Conservation (phyloP, 1,140 invertebrate species). For the Meloidogyne exigua region DNA sequence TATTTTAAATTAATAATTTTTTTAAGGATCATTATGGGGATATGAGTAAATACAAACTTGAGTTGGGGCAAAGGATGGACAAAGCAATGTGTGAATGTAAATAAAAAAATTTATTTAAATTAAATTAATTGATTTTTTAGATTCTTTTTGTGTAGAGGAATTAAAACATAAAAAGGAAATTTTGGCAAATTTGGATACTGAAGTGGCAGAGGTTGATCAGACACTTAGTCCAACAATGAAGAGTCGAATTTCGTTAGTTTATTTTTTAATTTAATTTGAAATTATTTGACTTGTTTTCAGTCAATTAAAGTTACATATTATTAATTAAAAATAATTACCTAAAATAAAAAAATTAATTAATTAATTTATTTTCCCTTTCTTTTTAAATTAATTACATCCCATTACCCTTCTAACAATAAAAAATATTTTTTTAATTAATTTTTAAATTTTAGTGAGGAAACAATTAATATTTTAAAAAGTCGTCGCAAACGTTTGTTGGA, state of each 20-base stretch:
- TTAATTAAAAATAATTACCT: no score
- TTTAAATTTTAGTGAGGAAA: background rate
- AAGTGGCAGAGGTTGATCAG: background rate
- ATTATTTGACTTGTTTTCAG: no score
- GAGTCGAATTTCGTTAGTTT: background rate
- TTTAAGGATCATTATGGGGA: background rate
- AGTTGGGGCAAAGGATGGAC: background rate
- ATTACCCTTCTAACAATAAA: no score
- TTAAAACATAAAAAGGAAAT: background rate
- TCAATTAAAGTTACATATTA: no score
- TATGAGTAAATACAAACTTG: background rate
- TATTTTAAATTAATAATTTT: no score
- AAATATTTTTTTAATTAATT: background rate
- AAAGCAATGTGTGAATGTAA: background rate
- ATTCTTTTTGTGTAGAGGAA: background rate
- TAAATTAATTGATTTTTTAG: background rate
- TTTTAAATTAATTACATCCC: no score
- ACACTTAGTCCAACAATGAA: background rate
- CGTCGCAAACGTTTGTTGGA: background rate
- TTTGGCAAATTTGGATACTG: background rate
- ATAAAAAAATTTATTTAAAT: no score
- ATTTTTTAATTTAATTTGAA: no score
- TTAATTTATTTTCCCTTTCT: no score
- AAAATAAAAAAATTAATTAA: no score
- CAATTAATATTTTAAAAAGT: background rate